Conservation (phyloP, 64 coral and sea anemone species). For the Actinia tenebrosa region DNA sequence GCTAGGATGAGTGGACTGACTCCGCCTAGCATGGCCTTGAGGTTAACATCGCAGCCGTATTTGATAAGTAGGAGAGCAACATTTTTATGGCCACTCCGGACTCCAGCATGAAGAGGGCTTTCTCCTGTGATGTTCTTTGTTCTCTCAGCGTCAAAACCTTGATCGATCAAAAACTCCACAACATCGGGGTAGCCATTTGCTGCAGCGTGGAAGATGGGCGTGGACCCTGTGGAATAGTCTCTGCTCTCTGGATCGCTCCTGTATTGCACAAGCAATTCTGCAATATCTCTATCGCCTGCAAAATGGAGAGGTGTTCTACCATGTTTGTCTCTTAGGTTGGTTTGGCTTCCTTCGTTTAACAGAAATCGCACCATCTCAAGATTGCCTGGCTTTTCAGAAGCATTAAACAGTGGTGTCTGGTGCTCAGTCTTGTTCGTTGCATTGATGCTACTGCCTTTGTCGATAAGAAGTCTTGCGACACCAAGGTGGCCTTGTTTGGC, state of each 20-base stretch:
- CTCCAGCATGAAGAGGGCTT: constrained; percentile 61
- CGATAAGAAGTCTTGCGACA: constrained; percentile 25
- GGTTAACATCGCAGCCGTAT: constrained; percentile 36
- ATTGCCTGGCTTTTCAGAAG: constrained; percentile 28
- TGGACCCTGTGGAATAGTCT: constrained; percentile 30
- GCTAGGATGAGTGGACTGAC: constrained; percentile 47
- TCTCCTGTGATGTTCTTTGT: constrained; percentile 33
- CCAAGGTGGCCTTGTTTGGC: constrained; percentile 31
- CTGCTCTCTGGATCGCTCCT: constrained; percentile 12
- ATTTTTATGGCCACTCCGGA: constrained; percentile 24
- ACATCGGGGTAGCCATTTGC: constrained; percentile 22
- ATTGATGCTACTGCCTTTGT: constrained; percentile 22
- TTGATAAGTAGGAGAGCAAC: constrained; percentile 27
- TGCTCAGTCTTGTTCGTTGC: not conserved
- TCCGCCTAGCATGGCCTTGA: constrained; percentile 36
- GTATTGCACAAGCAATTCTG: constrained; percentile 31
- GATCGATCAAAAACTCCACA: constrained; percentile 25
- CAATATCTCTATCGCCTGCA: constrained; percentile 23
- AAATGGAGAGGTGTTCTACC: constrained; percentile 49
- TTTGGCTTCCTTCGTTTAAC: constrained; percentile 15
- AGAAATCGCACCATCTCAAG: constrained; percentile 33
- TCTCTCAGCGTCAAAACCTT: constrained; percentile 29
- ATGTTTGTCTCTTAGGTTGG: constrained; percentile 11
- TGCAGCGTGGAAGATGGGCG: constrained; percentile 52
- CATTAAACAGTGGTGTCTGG: constrained; percentile 39